Conservation (phyloP, 2,888 invertebrate species). For the Metellina segmentata region DNA sequence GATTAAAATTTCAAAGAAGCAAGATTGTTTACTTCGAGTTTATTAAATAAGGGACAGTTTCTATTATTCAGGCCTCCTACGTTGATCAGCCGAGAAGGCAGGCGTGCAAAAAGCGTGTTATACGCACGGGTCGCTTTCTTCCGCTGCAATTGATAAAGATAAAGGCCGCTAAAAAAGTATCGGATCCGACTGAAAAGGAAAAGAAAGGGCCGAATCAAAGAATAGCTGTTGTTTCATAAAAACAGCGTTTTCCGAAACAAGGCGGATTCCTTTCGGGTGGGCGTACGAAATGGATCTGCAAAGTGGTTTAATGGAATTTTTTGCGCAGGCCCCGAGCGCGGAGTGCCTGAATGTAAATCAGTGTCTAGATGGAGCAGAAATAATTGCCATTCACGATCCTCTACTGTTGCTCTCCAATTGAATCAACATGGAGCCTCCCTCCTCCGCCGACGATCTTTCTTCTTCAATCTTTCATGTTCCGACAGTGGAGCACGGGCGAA, state of each 20-base stretch:
- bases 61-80: no score
- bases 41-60: no score
- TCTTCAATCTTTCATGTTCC: conserved; percentile 74
- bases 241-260: not conserved
- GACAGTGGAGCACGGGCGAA: conserved; percentile 60
- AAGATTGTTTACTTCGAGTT: no score
- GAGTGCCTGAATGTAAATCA: conserved; percentile 70
- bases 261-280: not conserved
- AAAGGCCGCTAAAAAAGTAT: no score
- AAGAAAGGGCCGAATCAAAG: no score
- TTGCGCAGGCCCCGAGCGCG: conserved; percentile 60
- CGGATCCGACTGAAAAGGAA: no score
- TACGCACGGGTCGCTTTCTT: no score
- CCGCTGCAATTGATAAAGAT: no score
- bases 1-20: no score
- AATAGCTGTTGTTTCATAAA: conserved; percentile 35
- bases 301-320: conserved; percentile 64
- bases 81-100: no score
- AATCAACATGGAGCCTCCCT: conserved; percentile 69
- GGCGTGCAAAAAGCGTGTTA: no score
- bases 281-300: conserved; percentile 21
- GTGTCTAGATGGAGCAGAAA: conserved; percentile 68
- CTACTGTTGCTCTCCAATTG: conserved; percentile 75
- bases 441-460: conserved; percentile 69
- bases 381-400: conserved; percentile 72